Percentiles rank a stretch among this genome's conserved stretches.
Conservation (phyloP, 2,888 invertebrate genomes). For the Ptychoptera albimana region DNA sequence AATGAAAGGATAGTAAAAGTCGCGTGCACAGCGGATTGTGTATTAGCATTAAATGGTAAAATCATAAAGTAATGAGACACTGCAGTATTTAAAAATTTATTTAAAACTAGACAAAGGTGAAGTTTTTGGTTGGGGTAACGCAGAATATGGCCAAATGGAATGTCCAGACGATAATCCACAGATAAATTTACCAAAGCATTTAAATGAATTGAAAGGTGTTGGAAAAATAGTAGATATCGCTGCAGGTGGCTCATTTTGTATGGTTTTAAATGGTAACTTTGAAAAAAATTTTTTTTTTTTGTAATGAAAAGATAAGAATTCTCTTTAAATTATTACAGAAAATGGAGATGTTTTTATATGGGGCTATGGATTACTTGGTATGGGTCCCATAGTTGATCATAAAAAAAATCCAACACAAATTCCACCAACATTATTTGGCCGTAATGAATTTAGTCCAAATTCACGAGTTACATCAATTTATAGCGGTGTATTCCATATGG, state of each 20-base stretch:
- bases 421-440: conserved; percentile 69
- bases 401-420: conserved; percentile 51
- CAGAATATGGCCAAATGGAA: conserved; percentile 75
- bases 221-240: conserved; percentile 71
- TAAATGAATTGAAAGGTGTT: conserved; percentile 44
- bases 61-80: conserved; percentile 2
- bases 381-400: conserved; percentile 63
- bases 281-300: conserved; percentile 4
- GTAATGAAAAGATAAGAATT: conserved; percentile 1
- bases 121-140: conserved; percentile 94
- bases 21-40: conserved; percentile 69
- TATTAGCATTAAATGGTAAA: conserved; percentile 70
- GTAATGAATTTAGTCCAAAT: conserved; percentile 64
- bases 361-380: conserved; percentile 87
- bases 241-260: conserved; percentile 74
- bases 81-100: not conserved
- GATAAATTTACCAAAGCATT: conserved; percentile 50
- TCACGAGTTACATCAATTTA: conserved; percentile 45
- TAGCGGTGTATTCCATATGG: conserved; percentile 61
- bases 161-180: conserved; percentile 39
- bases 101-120: conserved; percentile 57
- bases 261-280: conserved; percentile 56
- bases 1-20: conserved; percentile 68
- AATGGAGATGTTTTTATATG: conserved; percentile 76
- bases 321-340: conserved; percentile 34